A percentile compares a stretch with the other conserved stretches of the same genome.
Conservation (phyloP, 2,888 invertebrate species). For the Stenchaetothrips biformis region DNA sequence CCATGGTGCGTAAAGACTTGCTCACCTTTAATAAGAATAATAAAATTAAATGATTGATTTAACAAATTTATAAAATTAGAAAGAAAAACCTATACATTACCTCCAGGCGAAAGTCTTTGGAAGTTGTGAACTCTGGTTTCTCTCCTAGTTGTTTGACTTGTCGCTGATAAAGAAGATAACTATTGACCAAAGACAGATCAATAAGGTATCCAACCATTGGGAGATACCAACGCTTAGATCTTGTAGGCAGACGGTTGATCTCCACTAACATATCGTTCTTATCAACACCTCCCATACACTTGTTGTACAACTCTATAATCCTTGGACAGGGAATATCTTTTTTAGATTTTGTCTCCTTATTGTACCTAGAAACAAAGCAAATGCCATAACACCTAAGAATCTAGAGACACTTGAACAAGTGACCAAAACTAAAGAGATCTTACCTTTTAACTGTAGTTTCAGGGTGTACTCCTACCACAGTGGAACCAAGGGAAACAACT, state of each 20-base stretch:
- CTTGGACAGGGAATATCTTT: conserved; percentile 36
- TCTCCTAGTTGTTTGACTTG: conserved; percentile 28
- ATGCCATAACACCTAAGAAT: too few species aligned
- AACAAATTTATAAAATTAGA: too few species aligned
- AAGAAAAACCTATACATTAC: too few species aligned
- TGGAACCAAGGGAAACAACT: conserved; percentile 37
- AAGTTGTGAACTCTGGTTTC: too few species aligned
- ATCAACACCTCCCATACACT: conserved; percentile 39
- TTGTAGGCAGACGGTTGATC: conserved; percentile 33
- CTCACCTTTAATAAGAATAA: too few species aligned
- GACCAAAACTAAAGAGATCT: conserved; percentile 31
- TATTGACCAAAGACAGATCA: conserved; percentile 34
- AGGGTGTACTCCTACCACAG: conserved; percentile 33
- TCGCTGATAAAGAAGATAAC: conserved; percentile 35
- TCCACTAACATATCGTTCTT: conserved; percentile 35
- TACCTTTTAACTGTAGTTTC: conserved; percentile 26
- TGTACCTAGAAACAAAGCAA: too few species aligned
- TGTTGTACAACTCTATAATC: conserved; percentile 37
- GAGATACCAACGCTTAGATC: conserved; percentile 35
- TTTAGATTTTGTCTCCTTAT: conserved; percentile 31
- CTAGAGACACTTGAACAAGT: too few species aligned
- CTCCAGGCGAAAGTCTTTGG: too few species aligned
- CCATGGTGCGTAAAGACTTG: too few species aligned
- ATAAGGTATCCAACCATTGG: conserved; percentile 35
- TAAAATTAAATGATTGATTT: too few species aligned